These are phyloP conservation scores for Lagodon rhomboides DNA, from an alignment of 2,797 vertebrate genomes.

Conservation along the genomic window DNA sequence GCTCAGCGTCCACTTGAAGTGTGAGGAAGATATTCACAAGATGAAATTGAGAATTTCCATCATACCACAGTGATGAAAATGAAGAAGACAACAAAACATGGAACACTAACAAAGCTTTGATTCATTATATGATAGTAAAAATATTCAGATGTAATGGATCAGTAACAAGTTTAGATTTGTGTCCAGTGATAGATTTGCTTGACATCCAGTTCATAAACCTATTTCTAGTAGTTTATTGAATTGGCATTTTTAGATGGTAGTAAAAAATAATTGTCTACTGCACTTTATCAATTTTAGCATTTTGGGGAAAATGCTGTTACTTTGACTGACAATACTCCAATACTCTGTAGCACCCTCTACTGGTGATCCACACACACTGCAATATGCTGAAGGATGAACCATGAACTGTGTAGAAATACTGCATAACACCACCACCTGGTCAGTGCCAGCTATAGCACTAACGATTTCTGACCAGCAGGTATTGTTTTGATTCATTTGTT, in stretches of 20 bases:
- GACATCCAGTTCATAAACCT: conserved; percentile 66
- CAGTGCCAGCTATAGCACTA: conserved; percentile 18
- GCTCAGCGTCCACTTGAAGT: conserved; percentile 10
- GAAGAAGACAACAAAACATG: conserved; percentile 54
- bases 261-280: conserved; percentile 70
- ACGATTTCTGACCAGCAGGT: conserved; percentile 28
- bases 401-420: conserved; percentile 42
- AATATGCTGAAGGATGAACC: conserved; percentile 57
- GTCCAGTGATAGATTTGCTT: conserved; percentile 70
- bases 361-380: conserved; percentile 55
- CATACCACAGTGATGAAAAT: conserved; percentile 20
- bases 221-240: conserved; percentile 71
- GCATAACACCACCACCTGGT: conserved; percentile 30
- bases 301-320: conserved; percentile 73
- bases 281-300: conserved; percentile 82
- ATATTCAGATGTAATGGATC: conserved; percentile 68
- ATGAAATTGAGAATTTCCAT: not conserved
- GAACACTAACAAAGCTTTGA: conserved; percentile 78
- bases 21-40: conserved; percentile 25
- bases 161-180: conserved; percentile 64
- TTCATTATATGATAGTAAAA: conserved; percentile 63
- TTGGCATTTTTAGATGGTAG: conserved; percentile 67
- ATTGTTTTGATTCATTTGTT: conserved; percentile 16
- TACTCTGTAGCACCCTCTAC: conserved; percentile 57
- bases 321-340: conserved; percentile 58